Evolutionary conservation across 2,797 vertebrate genomes (phyloP), one percentile per base, ranked within the genome.

Genomic region (Danio albolineatus): DNA sequence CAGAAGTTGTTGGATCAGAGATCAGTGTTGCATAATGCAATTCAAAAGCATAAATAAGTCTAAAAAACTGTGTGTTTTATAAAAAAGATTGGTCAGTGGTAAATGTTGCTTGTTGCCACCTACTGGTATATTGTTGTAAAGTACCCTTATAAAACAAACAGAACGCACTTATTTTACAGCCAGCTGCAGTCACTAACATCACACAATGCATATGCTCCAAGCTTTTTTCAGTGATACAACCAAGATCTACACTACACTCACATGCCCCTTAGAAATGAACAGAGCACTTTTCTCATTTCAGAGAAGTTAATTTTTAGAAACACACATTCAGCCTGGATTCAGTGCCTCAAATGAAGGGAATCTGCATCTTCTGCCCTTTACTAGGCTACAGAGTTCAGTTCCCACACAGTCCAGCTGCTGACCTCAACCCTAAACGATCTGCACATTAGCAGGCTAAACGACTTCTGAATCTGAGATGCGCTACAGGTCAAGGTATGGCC

Each of bases 341-440:
- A 57, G 48, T 79, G 48, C 17, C 21, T 70, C 62, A 51, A 78
- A 73, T 51, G 61, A 76, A 64, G 44, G 65, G 12, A 59, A 78
- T 38, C 65, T 70, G 69, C 73, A 61, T 70, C 71, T 64, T 73
- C 72, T 56, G 65, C n/a, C 82, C 65, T 71, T 14, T 6, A n/a
- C 14, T 39, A 49, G 43, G 44, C 78, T 76, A 43, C 66, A 38
- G 46, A 62, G 38, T 80, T 72, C 51, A 73, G 74, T 81, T 83
- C 76, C 82, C 82, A 82, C 84, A 83, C 44, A 73, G 65, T 59
- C 78, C 75, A 83, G 76, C 79, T 81, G 61, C 73, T 76, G 79
- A 85, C 71, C 61, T 73, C 69, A 74, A 80, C 67, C 73, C 76
- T 54, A 17, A 54, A 28, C 28, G 74, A 28, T 59, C 36, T n/a